Evolutionary conservation across 1,140 invertebrate genomes (phyloP), one percentile per base, ranked within the genome.

Genomic region (Eciton burchellii): DNA sequence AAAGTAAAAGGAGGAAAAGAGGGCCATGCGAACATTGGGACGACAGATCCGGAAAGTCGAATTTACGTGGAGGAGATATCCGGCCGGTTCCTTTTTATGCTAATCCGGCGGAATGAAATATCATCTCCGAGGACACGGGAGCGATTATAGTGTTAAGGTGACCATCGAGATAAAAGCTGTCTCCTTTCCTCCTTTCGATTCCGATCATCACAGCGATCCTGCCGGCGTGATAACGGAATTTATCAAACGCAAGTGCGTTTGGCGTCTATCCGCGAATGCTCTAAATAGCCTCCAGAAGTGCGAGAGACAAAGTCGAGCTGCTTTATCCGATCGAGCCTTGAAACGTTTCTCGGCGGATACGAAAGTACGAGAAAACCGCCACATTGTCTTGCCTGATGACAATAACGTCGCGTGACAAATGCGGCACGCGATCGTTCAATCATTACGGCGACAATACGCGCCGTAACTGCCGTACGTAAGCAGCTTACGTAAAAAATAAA

Each of bases 401-500:
- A 8, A 35, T 21, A 68, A 57, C 19, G 12, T 77, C 66, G 26
- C 12, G 19, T 45, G 56, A 76, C 21, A 65, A 29, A 29, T 1
- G 6, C 12, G 1, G 1, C 14, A 26, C 35, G 35, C 35, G 6
- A 35, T 35, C 35, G 9, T 43, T 79, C 8, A 26, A 56, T 8
- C 6, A 0, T 66, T 66, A 43, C 43, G n/a, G n/a, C 6, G 43
- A 43, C 21, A 16, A 56, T 68, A 26, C 43, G 12, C 21, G 29
- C 8, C 35, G 35, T 35, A 6, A 54, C 41, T 2, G 16, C 0
- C 56, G 1, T 2, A 65, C 29, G 16, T n/a, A 11, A 63, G 11
- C 1, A 52, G 5, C 26, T 76, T 79, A 68, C n/a, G 35, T 68
- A 68, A 45, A 79, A 43, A 59, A 14, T 79, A 70, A 79, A 79